Conservation (phyloP, 2,797 vertebrate genomes). For the Micrastur ruficollis region DNA sequence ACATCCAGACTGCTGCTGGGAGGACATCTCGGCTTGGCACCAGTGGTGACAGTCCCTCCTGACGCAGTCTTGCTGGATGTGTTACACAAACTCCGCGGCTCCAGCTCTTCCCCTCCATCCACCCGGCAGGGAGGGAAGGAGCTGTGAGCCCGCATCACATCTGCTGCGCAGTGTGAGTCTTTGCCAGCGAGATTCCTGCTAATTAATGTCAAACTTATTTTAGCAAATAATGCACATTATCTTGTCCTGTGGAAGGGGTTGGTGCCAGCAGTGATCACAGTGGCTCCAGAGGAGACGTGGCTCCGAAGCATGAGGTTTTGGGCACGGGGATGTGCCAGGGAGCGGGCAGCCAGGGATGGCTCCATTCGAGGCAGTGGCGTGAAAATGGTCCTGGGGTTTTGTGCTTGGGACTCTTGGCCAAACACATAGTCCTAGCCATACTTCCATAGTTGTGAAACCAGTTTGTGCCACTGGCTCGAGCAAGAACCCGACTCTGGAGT, state of each 20-base stretch:
- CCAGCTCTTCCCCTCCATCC: not conserved
- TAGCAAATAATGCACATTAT: constrained; percentile 62
- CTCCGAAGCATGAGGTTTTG: not conserved
- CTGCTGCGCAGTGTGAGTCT: constrained; percentile 50
- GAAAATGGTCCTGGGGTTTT: not conserved
- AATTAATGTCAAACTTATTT: constrained; percentile 70
- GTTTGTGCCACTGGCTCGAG: not conserved
- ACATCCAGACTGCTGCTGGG: not conserved
- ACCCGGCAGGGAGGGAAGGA: constrained; percentile 35
- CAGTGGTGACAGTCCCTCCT: not conserved
- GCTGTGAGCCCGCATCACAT: constrained; percentile 41
- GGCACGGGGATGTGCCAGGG: not conserved
- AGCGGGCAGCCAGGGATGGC: not conserved
- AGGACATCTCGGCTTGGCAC: not conserved
- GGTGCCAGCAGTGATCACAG: not conserved
- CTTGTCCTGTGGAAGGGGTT: constrained; percentile 19
- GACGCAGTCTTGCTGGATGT: not conserved
- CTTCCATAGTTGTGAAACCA: not conserved
- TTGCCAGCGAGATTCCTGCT: constrained; percentile 50
- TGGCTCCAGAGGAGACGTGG: not conserved
- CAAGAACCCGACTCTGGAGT: not conserved
- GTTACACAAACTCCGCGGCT: not conserved
- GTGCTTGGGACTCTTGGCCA: not conserved
- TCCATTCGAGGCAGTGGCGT: fast-evolving
- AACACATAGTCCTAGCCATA: fast-evolving